These are phyloP conservation scores for Nothura maculosa DNA, from an alignment of 2,797 vertebrate species.

Conservation along the genomic window DNA sequence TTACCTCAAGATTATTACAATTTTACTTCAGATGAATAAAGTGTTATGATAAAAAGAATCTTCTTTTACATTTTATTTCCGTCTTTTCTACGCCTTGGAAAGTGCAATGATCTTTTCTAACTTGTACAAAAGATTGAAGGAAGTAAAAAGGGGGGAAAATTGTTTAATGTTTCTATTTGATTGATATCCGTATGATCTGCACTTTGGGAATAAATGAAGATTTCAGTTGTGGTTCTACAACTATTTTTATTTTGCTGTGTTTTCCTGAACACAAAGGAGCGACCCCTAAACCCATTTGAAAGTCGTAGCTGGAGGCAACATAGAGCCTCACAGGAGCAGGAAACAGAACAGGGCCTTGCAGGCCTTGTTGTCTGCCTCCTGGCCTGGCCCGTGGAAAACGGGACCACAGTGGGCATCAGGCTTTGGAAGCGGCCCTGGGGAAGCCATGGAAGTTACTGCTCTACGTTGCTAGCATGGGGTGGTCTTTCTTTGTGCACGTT, in stretches of 20 bases:
- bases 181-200: not conserved
- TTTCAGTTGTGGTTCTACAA: not conserved
- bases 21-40: not conserved
- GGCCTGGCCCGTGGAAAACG: not conserved
- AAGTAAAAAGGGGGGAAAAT: not conserved
- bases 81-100: not conserved
- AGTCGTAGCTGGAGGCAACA: slow-evolving; percentile 1
- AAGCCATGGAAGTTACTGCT: not conserved
- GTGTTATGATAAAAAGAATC: not conserved
- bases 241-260: slow-evolving; percentile 29
- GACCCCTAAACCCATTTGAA: slow-evolving; percentile 35
- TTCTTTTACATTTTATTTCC: not conserved
- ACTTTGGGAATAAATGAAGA: not conserved
- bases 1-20: not conserved
- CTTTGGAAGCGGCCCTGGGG: not conserved
- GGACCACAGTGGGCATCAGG: not conserved
- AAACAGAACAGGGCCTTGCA: not conserved
- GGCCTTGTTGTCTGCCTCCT: not conserved
- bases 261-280: slow-evolving; percentile 22
- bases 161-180: not conserved
- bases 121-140: not conserved
- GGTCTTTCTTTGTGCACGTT: not conserved
- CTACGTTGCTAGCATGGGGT: not conserved
- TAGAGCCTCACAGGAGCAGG: not conserved
- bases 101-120: not conserved